Evolutionary conservation across 2,888 invertebrate species (phyloP), one percentile per base, ranked within the genome.

Genomic region (Sinelater perroti): DNA sequence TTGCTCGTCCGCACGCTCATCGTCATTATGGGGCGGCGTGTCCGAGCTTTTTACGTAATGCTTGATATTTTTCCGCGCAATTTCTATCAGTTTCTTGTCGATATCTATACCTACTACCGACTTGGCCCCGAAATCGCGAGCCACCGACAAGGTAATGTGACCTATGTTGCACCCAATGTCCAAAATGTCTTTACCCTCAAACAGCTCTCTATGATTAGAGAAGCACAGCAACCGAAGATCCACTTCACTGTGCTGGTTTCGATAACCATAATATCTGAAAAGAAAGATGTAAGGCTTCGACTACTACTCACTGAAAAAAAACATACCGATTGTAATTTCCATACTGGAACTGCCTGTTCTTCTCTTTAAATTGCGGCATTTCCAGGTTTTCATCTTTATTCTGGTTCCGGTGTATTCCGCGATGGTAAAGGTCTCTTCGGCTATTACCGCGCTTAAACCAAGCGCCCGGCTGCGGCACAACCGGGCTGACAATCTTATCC

Each of bases 81-180:
- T 84, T 45, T 83, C 81, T 65, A 98, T 90, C 65, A 99, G 83
- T 67, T 88, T 87, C 16, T 87, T 84, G 81, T 99, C 98, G 67
- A 99, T 97, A 76, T 99, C 98, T 66, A 98, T 89, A 56, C 98
- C 99, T 53, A 92, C 84, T 54, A 97, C 90, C 64, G 90, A 90
- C 61, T 86, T 86, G 1, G 97, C 96, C 24, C 87, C 84, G 67
- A 93, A 88, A 70, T 94, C 91, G 61, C 91, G 84, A 0, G 95
- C 98, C 42, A 99, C 85, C 0, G 91, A 88, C 30, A 97, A 84
- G 6, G 98, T 95, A 66, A 99, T 87, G 75, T 96, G 94, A 1
- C 99, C 99, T 59, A 95, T 91, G 79, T 99, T 99, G 79, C 98
- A 99, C 10, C 99, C 99, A 72, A 99, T 91, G 75, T 99, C 99